Evolutionary conservation across 2,888 invertebrate species (phyloP).

Genomic region (Drosophila anomalata): DNA sequence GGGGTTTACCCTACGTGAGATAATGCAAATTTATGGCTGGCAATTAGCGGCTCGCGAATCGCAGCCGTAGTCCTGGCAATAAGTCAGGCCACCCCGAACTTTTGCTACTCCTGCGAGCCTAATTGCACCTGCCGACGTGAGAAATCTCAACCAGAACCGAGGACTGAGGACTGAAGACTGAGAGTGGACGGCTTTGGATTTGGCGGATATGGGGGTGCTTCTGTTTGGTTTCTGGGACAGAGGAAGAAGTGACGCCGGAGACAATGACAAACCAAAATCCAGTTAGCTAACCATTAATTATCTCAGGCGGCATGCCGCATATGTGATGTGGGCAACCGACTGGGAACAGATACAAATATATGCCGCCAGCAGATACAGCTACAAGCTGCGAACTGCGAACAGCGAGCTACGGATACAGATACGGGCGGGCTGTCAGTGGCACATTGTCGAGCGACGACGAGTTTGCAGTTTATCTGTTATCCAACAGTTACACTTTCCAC

Average conservation of each 20-base stretch:
- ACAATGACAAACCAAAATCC: constrained; percentile 66
- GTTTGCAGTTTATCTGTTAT: constrained; percentile 50
- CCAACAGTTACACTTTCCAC: constrained; percentile 55
- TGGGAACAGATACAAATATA: constrained; percentile 25
- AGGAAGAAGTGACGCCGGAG: background rate
- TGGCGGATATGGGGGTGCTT: background rate
- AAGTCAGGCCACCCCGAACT: constrained; percentile 60
- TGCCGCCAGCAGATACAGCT: constrained; percentile 33
- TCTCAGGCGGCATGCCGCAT: constrained; percentile 45
- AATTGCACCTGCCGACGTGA: constrained; percentile 69
- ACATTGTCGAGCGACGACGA: constrained; percentile 43
- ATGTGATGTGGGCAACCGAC: constrained; percentile 39
- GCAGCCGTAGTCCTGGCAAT: constrained; percentile 67
- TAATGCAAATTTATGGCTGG: constrained; percentile 77
- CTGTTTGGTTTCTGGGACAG: background rate
- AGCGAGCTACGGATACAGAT: constrained; percentile 14
- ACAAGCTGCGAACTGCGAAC: constrained; percentile 6
- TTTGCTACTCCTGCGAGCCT: constrained; percentile 51
- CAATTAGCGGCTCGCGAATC: constrained; percentile 75
- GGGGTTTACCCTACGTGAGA: constrained; percentile 64
- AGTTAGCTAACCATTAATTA: constrained; percentile 77
- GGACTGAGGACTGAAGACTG: background rate
- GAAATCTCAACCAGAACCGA: constrained; percentile 55
- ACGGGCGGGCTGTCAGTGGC: constrained; percentile 49
- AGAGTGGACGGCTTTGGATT: constrained; percentile 4